Evolutionary conservation across 2,113 vertebrate species (phyloP).

Genomic region (Cacatua alba): DNA sequence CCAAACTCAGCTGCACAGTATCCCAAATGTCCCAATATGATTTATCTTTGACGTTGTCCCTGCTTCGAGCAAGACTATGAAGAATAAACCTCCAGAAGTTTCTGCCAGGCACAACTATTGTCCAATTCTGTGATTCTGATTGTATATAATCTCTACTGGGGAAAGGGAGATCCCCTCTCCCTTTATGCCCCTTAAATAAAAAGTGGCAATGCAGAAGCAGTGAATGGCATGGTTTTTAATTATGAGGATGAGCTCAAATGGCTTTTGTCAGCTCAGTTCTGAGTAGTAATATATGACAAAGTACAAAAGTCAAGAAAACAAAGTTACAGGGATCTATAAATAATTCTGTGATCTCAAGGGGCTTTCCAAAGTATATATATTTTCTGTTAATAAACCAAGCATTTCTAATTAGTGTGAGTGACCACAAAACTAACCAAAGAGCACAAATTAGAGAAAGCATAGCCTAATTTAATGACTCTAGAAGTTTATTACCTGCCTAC

Average conservation of each 20-base stretch:
- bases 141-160: not conserved
- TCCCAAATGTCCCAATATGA: not conserved
- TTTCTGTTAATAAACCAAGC: slow-evolving; percentile 7
- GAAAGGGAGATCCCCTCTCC: not conserved
- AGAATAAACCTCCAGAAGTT: not conserved
- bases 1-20: not conserved
- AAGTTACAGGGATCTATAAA: not conserved
- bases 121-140: not conserved
- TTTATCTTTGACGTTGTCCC: not conserved
- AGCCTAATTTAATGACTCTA: slow-evolving; percentile 55
- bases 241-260: not conserved
- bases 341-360: not conserved
- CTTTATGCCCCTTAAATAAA: not conserved
- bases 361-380: not conserved
- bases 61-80: not conserved
- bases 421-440: slow-evolving; percentile 41
- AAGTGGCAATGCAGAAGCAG: not conserved
- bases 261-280: not conserved
- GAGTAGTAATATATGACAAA: not conserved
- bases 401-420: slow-evolving; percentile 41
- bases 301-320: not conserved
- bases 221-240: not conserved
- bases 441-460: slow-evolving; percentile 44
- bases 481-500: slow-evolving; percentile 57
- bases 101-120: accelerated